A percentile compares a stretch with the other conserved stretches of the same genome.
phyloP scores from a whole-genome alignment of 2,888 invertebrate species.

The Crioceris asparagi region DNA sequence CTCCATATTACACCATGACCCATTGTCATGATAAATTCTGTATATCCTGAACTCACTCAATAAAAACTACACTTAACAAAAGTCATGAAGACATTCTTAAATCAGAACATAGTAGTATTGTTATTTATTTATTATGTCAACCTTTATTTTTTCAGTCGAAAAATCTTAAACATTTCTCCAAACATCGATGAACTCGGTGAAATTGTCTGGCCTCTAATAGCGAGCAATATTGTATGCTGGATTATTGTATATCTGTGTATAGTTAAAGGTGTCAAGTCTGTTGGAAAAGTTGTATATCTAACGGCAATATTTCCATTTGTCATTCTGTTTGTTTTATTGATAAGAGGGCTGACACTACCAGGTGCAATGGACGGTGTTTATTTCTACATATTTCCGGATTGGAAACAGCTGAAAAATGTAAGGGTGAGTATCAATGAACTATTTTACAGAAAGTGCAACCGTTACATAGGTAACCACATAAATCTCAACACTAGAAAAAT shows the following conservation, averaged over 20 bases:
- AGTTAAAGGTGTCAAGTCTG: conserved; percentile 76
- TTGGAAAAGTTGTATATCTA: conserved; percentile 82
- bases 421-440: too few species aligned
- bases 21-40: too few species aligned
- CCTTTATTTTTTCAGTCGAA: conserved; percentile 47
- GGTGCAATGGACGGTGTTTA: conserved; percentile 66
- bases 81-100: too few species aligned
- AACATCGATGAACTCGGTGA: conserved; percentile 64
- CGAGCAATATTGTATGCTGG: conserved; percentile 69
- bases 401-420: conserved; percentile 62
- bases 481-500: too few species aligned
- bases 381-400: conserved; percentile 71
- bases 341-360: conserved; percentile 69
- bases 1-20: too few species aligned
- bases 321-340: conserved; percentile 58
- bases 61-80: too few species aligned
- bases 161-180: conserved; percentile 65
- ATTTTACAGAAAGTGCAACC: too few species aligned
- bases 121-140: too few species aligned
- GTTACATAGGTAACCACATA: too few species aligned
- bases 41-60: too few species aligned
- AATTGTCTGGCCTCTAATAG: conserved; percentile 71
- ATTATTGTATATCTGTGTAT: conserved; percentile 72
- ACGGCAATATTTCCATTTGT: conserved; percentile 77
- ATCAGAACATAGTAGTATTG: too few species aligned